Evolutionary conservation across 2,888 invertebrate genomes (phyloP).

Genomic region (Argyresthia albistria): DNA sequence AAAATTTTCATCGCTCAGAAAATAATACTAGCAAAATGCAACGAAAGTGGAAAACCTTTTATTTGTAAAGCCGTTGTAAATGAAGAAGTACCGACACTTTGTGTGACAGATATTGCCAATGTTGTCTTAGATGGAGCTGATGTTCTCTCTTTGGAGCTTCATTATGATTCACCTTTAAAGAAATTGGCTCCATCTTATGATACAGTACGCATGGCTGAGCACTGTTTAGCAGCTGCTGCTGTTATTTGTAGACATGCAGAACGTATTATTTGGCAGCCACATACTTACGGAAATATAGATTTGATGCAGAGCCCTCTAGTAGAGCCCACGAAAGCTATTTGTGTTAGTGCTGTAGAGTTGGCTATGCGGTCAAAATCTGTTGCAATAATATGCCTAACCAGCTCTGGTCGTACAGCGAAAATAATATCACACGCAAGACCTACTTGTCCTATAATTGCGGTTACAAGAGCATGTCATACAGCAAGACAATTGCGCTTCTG

Average conservation of each 20-base stretch:
- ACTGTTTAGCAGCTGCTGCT: conserved; percentile 79
- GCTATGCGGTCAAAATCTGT: conserved; percentile 45
- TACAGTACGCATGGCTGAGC: conserved; percentile 65
- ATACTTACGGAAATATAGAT: conserved; percentile 81
- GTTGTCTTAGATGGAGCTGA: conserved; percentile 92
- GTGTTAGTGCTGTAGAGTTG: conserved; percentile 51
- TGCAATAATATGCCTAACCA: conserved; percentile 83
- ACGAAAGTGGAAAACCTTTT: conserved; percentile 86
- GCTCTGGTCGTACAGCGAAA: conserved; percentile 79
- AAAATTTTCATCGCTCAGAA: conserved; percentile 92
- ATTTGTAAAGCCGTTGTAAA: conserved; percentile 91
- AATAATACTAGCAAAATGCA: conserved; percentile 88
- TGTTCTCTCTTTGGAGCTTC: conserved; percentile 84
- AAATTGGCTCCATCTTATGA: conserved; percentile 42
- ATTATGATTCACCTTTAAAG: conserved; percentile 52
- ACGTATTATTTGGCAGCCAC: conserved; percentile 85
- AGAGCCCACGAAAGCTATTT: conserved; percentile 67
- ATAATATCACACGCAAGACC: conserved; percentile 79
- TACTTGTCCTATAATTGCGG: conserved; percentile 81
- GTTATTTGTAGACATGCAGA: conserved; percentile 91
- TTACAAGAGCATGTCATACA: conserved; percentile 78
- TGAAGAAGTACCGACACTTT: conserved; percentile 83
- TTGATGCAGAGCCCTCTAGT: conserved; percentile 70
- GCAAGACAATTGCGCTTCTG: conserved; percentile 74
- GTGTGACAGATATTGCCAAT: conserved; percentile 92